Evolutionary conservation across 2,113 vertebrate genomes (phyloP).

Genomic region (Neodon shergylaensis): DNA sequence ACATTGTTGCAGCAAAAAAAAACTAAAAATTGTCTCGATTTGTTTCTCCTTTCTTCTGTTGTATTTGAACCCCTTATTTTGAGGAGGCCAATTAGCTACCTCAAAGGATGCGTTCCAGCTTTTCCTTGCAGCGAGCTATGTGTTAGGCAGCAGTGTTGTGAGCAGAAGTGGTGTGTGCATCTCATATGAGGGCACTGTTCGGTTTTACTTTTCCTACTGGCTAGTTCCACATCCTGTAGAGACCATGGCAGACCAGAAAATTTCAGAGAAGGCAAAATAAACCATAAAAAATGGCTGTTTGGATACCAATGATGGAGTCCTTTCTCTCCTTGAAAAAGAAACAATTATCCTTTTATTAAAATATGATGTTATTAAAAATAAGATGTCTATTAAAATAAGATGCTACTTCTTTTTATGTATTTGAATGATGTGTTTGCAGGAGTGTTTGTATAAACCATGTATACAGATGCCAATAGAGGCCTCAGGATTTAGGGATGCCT

Average conservation of each 20-base stretch:
- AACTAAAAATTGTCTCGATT: no score
- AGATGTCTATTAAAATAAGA: no score
- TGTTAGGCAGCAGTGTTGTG: background rate
- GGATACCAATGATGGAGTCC: background rate
- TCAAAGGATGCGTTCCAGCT: background rate
- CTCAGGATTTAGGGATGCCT: no score
- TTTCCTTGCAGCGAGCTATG: background rate
- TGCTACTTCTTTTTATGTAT: background rate
- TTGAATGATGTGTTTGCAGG: background rate
- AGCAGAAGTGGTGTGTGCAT: background rate
- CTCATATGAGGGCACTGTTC: background rate
- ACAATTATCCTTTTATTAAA: background rate
- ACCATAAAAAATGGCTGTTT: background rate
- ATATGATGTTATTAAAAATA: no score
- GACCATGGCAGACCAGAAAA: background rate
- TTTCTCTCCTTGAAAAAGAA: background rate
- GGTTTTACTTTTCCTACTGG: background rate
- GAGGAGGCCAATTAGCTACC: background rate
- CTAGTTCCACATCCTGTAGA: background rate
- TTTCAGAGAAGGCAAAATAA: background rate
- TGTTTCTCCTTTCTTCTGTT: background rate
- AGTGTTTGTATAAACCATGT: background rate
- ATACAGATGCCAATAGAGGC: background rate
- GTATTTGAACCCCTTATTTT: background rate
- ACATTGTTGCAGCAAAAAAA: background rate